Conservation (phyloP, 2,113 vertebrate genomes). For the Corydoras maculifer region DNA sequence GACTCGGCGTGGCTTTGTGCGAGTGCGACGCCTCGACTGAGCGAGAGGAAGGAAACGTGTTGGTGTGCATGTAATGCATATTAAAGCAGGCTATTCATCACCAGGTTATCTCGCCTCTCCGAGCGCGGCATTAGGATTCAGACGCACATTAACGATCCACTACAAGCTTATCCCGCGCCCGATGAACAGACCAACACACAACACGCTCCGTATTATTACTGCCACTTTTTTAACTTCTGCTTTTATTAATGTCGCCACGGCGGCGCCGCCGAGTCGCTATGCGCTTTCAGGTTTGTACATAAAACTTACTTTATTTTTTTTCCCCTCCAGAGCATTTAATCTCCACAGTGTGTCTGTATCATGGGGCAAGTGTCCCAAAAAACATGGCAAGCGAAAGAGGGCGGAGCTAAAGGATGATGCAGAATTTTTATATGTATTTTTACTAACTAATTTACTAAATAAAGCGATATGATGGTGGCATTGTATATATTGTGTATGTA, state of each 20-base stretch:
- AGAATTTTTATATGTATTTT: too few relatives aligned
- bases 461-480: too few relatives aligned
- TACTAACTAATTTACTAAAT: too few relatives aligned
- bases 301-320: background rate
- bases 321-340: too few relatives aligned
- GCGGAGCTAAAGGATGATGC: too few relatives aligned
- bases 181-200: background rate
- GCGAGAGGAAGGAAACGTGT: background rate
- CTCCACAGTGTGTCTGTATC: too few relatives aligned
- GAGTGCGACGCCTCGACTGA: background rate
- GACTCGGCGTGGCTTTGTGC: background rate
- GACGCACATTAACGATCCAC: conserved; percentile 13
- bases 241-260: background rate
- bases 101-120: conserved; percentile 15
- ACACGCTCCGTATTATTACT: background rate
- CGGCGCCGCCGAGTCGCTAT: background rate
- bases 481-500: background rate
- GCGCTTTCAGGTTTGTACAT: background rate
- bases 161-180: background rate
- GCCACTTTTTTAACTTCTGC: background rate
- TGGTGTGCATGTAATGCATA: conserved; percentile 4
- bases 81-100: conserved; percentile 17
- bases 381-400: too few relatives aligned
- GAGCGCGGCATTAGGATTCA: conserved; percentile 5
- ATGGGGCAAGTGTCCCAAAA: background rate